Evolutionary conservation across 37 sponge, comb jelly and placozoan genomes (phyloP).

Genomic region (Cliona cf. orientalis): DNA sequence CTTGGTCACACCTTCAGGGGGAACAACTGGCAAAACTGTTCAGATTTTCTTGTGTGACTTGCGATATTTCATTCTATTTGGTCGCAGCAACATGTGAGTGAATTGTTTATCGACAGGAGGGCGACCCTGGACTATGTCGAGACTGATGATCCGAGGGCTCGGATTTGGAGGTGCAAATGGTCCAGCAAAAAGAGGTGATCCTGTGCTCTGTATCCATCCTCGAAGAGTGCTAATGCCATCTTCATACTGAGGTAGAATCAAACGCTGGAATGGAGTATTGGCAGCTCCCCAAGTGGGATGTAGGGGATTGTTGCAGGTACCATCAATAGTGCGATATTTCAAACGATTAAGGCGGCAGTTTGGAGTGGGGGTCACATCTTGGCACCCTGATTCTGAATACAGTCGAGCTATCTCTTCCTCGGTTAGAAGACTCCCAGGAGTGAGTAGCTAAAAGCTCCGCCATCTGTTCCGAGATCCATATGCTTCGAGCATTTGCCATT

Average conservation of each 20-base stretch:
- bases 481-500: not conserved
- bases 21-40: conserved; percentile 25
- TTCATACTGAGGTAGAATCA: conserved; percentile 81
- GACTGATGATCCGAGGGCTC: conserved; percentile 76
- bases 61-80: conserved; percentile 77
- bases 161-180: conserved; percentile 81
- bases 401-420: conserved; percentile 31
- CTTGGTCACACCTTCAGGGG: not conserved
- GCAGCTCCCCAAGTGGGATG: conserved; percentile 80
- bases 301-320: conserved; percentile 89
- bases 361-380: not conserved
- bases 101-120: conserved; percentile 44
- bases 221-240: conserved; percentile 69
- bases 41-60: conserved; percentile 60
- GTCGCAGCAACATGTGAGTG: conserved; percentile 92
- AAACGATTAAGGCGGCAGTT: not conserved
- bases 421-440: conserved; percentile 45
- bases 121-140: conserved; percentile 10
- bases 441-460: conserved; percentile 41
- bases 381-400: conserved; percentile 20
- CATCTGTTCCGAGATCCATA: conserved; percentile 20
- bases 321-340: conserved; percentile 79
- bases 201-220: conserved; percentile 61
- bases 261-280: conserved; percentile 58
- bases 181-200: not conserved